These are phyloP conservation scores for Shargacucullia verbasci DNA, from an alignment of 2,888 invertebrate species.

Conservation along the genomic window DNA sequence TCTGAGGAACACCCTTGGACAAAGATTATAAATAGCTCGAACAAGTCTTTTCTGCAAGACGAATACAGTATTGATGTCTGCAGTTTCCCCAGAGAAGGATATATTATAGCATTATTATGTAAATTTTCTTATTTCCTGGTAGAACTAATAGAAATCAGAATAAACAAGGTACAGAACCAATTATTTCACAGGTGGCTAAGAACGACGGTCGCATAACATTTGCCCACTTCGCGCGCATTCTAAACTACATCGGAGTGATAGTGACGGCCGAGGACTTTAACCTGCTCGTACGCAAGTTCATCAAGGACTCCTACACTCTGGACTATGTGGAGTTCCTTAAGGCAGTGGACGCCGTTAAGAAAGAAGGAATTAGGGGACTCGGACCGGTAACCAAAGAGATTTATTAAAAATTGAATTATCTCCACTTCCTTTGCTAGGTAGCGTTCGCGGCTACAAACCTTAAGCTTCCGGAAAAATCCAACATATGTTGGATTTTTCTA, in stretches of 20 bases:
- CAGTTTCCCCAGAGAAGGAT: no score
- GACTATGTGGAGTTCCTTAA: conserved; percentile 94
- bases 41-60: no score
- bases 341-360: conserved; percentile 91
- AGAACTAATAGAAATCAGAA: background rate
- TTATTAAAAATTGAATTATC: background rate
- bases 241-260: conserved; percentile 92
- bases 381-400: conserved; percentile 83
- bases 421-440: no score
- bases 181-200: conserved; percentile 90
- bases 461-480: no score
- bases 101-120: no score
- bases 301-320: conserved; percentile 93
- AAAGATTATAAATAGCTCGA: no score
- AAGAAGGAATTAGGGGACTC: conserved; percentile 85
- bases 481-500: no score
- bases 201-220: conserved; percentile 93
- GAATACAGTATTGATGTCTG: no score
- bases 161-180: background rate
- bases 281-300: conserved; percentile 92
- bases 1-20: no score
- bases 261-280: conserved; percentile 92
- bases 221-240: conserved; percentile 92
- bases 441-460: no score
- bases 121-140: no score